These are phyloP conservation scores for Xiphophorus maculatus DNA, from an alignment of 2,113 vertebrate species.

Conservation along the genomic window DNA sequence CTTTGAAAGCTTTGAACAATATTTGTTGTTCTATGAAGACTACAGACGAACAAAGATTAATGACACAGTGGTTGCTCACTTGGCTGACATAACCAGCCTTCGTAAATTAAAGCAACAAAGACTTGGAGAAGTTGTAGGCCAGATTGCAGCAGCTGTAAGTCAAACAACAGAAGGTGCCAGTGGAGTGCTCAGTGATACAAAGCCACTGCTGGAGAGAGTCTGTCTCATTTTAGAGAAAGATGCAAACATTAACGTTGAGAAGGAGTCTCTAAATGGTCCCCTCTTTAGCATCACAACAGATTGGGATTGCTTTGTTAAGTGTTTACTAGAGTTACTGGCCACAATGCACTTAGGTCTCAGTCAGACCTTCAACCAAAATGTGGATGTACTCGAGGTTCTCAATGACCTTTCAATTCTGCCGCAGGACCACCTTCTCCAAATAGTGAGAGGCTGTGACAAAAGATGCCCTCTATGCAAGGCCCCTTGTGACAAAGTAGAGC, in stretches of 20 bases:
- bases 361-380: conserved; percentile 58
- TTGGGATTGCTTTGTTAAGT: conserved; percentile 65
- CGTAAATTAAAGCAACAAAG: conserved; percentile 57
- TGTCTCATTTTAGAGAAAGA: conserved; percentile 59
- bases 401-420: conserved; percentile 59
- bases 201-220: conserved; percentile 62
- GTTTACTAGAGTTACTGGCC: conserved; percentile 64
- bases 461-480: conserved; percentile 76
- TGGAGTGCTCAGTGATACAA: conserved; percentile 51
- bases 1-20: conserved; percentile 71
- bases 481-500: conserved; percentile 70
- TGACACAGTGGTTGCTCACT: conserved; percentile 52
- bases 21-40: conserved; percentile 61
- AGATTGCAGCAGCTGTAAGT: conserved; percentile 57
- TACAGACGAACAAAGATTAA: conserved; percentile 66
- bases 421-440: conserved; percentile 54
- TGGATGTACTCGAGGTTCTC: conserved; percentile 46
- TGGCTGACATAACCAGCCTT: conserved; percentile 54
- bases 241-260: conserved; percentile 51
- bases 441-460: conserved; percentile 75
- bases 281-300: conserved; percentile 70
- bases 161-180: conserved; percentile 43
- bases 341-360: conserved; percentile 53
- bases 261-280: conserved; percentile 50
- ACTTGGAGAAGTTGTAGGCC: conserved; percentile 71